Conservation (phyloP, 2,888 invertebrate genomes). For the Pristionchus arcanus region DNA sequence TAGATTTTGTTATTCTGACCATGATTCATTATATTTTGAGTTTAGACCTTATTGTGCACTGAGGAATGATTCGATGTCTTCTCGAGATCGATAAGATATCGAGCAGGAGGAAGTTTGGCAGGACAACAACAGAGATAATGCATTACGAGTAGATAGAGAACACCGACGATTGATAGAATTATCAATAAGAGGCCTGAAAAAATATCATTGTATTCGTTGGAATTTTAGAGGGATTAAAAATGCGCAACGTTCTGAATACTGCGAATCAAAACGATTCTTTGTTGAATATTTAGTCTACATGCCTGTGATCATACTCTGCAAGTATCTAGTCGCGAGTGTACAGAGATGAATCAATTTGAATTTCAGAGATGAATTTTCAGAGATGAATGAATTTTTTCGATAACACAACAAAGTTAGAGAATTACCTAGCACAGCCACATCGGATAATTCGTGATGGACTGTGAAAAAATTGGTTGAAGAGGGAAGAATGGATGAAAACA, state of each 20-base stretch:
- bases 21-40: not conserved
- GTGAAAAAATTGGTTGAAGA: not conserved
- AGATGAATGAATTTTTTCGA: no score
- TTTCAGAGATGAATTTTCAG: no score
- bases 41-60: not conserved
- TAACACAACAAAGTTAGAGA: no score
- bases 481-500: not conserved
- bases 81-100: not conserved
- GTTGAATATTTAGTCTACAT: no score
- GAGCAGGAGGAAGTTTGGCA: not conserved
- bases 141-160: not conserved
- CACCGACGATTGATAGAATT: not conserved
- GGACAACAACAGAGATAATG: constrained; percentile 3
- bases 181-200: not conserved
- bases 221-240: not conserved
- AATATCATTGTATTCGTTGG: not conserved
- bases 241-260: not conserved
- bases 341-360: no score
- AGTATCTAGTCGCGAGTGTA: no score
- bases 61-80: no score
- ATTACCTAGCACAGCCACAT: not conserved
- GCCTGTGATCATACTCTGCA: no score
- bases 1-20: not conserved
- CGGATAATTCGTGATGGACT: not conserved
- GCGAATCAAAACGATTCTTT: no score